Conservation (phyloP, 1,140 invertebrate species). For the Idris sp. region DNA sequence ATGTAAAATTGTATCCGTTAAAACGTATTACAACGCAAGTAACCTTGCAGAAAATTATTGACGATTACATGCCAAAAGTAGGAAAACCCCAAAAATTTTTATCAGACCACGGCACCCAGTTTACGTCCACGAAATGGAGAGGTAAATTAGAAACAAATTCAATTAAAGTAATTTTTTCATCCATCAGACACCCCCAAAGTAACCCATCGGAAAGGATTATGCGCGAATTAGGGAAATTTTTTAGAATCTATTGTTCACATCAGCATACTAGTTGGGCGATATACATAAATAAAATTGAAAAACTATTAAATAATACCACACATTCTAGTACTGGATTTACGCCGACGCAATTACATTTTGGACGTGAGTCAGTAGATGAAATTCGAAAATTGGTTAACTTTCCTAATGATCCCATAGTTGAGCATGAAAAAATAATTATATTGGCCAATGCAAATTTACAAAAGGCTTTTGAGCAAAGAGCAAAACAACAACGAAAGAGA, state of each 20-base stretch:
- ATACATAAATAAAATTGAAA: constrained; percentile 16
- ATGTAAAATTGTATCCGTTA: constrained; percentile 15
- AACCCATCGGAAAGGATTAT: constrained; percentile 26
- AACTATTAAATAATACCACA: constrained; percentile 11
- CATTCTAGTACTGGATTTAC: constrained; percentile 31
- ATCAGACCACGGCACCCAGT: constrained; percentile 30
- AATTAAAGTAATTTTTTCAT: constrained; percentile 12
- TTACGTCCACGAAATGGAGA: constrained; percentile 29
- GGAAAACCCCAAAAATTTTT: constrained; percentile 14
- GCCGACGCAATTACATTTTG: constrained; percentile 24
- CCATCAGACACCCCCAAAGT: constrained; percentile 19
- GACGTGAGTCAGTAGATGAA: not conserved
- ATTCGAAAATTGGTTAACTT: constrained; percentile 8
- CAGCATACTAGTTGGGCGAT: constrained; percentile 20
- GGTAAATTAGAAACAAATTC: not conserved
- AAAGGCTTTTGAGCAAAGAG: constrained; percentile 16
- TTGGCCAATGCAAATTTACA: constrained; percentile 6
- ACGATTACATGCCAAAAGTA: constrained; percentile 18
- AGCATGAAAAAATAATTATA: constrained; percentile 11
- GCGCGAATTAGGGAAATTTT: constrained; percentile 31
- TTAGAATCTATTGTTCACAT: constrained; percentile 21
- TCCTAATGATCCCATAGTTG: not conserved
- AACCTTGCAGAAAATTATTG: constrained; percentile 11
- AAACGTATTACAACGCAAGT: constrained; percentile 12
- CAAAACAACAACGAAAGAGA: constrained; percentile 2